Conservation (phyloP, 92 coral and sea anemone genomes). For the Metridium senile region DNA sequence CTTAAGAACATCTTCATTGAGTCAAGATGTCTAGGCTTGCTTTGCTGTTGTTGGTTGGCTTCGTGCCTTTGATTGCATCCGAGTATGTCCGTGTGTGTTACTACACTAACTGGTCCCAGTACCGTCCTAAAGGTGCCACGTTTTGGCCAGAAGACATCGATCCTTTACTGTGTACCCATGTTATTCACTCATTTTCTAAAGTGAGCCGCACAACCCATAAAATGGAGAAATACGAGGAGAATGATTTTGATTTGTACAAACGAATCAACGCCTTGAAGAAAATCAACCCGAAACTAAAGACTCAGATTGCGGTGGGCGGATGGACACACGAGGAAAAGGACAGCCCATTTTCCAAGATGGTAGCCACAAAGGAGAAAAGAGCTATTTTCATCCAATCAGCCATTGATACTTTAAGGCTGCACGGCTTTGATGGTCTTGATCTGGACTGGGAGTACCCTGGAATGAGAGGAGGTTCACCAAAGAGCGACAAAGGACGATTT, state of each 20-base stretch:
- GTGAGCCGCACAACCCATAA: slow-evolving; percentile 59
- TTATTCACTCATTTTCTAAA: slow-evolving; percentile 66
- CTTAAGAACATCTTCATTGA: not conserved
- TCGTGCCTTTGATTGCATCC: slow-evolving; percentile 22
- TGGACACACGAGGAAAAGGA: slow-evolving; percentile 86
- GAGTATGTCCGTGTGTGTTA: slow-evolving; percentile 72
- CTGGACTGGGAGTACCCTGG: slow-evolving; percentile 89
- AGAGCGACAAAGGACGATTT: slow-evolving; percentile 72
- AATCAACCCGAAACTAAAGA: slow-evolving; percentile 74
- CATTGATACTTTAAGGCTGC: slow-evolving; percentile 49
- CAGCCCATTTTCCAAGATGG: slow-evolving; percentile 88
- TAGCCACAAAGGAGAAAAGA: slow-evolving; percentile 60
- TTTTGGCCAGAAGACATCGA: slow-evolving; percentile 79
- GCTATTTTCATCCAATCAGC: slow-evolving; percentile 68
- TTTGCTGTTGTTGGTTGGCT: slow-evolving; percentile 12
- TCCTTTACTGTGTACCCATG: slow-evolving; percentile 70
- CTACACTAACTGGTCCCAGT: slow-evolving; percentile 86
- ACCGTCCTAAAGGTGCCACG: slow-evolving; percentile 63
- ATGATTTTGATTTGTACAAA: slow-evolving; percentile 65
- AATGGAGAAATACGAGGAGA: slow-evolving; percentile 65
- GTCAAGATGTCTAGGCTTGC: slow-evolving; percentile 1
- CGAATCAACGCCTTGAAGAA: slow-evolving; percentile 71
- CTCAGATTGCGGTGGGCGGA: slow-evolving; percentile 82
- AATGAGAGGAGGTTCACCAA: slow-evolving; percentile 75
- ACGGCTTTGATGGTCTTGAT: slow-evolving; percentile 73